Percentiles rank a stretch among this genome's conserved stretches.
phyloP scores from a whole-genome alignment of 2,113 vertebrate species.

The Apus apus region DNA sequence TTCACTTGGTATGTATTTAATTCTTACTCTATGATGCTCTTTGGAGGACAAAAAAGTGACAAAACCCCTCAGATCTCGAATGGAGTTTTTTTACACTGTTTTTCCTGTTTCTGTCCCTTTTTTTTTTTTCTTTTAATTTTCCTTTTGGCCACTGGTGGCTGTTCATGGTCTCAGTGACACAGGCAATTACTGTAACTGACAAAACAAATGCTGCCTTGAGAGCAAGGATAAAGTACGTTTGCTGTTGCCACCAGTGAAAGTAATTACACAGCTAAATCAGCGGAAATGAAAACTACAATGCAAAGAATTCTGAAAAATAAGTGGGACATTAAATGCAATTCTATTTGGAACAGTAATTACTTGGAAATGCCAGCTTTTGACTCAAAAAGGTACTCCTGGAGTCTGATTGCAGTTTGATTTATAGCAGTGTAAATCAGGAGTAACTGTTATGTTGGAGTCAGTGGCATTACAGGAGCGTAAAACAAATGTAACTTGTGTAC shows the following conservation, averaged over 20 bases:
- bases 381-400: not conserved
- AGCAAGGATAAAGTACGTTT: not conserved
- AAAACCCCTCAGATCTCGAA: not conserved
- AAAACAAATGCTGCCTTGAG: not conserved
- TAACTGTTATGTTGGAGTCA: not conserved
- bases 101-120: not conserved
- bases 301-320: constrained; percentile 19
- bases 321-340: not conserved
- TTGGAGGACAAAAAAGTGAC: not conserved
- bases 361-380: not conserved
- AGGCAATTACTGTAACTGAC: not conserved
- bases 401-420: constrained; percentile 15
- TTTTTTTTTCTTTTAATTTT: not conserved
- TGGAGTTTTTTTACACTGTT: not conserved
- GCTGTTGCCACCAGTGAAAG: not conserved
- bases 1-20: not conserved
- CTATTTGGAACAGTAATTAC: not conserved
- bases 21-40: not conserved
- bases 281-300: not conserved
- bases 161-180: not conserved
- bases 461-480: not conserved
- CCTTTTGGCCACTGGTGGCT: not conserved
- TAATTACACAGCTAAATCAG: constrained; percentile 39
- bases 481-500: not conserved
- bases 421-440: not conserved